A percentile compares a stretch with the other conserved stretches of the same genome.
These are phyloP conservation scores for Eugnorisma glareosa DNA, from an alignment of 2,888 invertebrate species.

Conservation along the genomic window DNA sequence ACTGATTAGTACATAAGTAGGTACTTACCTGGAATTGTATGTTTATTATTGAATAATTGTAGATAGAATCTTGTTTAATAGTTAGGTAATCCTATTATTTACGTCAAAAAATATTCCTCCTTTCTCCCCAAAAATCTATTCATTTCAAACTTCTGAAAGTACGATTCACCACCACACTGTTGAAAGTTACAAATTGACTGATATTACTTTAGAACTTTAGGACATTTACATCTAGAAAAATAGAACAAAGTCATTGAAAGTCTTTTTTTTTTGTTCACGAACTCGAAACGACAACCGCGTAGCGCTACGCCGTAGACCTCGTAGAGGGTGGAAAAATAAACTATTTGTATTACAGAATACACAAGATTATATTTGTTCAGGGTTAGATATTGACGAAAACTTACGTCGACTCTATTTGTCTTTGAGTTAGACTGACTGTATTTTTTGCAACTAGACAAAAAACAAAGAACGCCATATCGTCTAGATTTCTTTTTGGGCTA, in stretches of 20 bases:
- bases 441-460: slow-evolving; percentile 44
- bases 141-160: slow-evolving; percentile 28
- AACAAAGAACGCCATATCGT: slow-evolving; percentile 4
- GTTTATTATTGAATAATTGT: neutral
- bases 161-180: slow-evolving; percentile 40
- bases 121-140: slow-evolving; percentile 10
- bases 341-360: slow-evolving; percentile 57
- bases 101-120: slow-evolving; percentile 7
- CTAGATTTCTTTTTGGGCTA: neutral
- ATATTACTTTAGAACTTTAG: slow-evolving; percentile 59
- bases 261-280: slow-evolving; percentile 51
- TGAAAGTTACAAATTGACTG: slow-evolving; percentile 53
- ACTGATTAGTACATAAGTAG: neutral
- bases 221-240: slow-evolving; percentile 55
- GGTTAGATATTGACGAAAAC: slow-evolving; percentile 46
- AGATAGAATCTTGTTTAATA: neutral
- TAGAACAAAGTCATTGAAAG: slow-evolving; percentile 59
- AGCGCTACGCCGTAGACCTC: slow-evolving; percentile 62
- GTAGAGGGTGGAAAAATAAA: slow-evolving; percentile 55
- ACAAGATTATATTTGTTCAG: slow-evolving; percentile 57
- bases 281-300: slow-evolving; percentile 40
- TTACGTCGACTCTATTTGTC: slow-evolving; percentile 36
- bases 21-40: neutral
- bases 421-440: slow-evolving; percentile 21
- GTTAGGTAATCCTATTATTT: slow-evolving; percentile 9